These are phyloP conservation scores for Lithophane semibrunnea DNA, from an alignment of 2,888 invertebrate genomes.

Conservation along the genomic window DNA sequence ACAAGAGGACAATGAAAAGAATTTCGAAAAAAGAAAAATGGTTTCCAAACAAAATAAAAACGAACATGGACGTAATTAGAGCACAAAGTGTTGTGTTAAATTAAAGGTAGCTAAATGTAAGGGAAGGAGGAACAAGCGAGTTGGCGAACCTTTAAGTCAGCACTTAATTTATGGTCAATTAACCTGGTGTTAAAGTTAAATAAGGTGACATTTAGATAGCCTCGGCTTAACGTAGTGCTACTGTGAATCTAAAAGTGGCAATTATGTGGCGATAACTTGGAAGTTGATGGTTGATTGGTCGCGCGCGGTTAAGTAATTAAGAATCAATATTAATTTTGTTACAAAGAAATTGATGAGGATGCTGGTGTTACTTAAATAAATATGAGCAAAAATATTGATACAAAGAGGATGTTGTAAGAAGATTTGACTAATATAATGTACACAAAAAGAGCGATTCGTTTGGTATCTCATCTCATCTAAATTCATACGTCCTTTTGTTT, in stretches of 20 bases:
- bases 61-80: slow-evolving; percentile 80
- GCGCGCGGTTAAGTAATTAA: slow-evolving; percentile 36
- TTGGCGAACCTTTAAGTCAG: slow-evolving; percentile 84
- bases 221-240: slow-evolving; percentile 71
- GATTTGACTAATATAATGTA: neutral
- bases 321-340: slow-evolving; percentile 17
- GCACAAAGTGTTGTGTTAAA: slow-evolving; percentile 83
- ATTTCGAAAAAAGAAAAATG: slow-evolving; percentile 59
- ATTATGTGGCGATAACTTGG: slow-evolving; percentile 52
- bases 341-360: slow-evolving; percentile 6
- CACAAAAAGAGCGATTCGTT: neutral
- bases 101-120: slow-evolving; percentile 76
- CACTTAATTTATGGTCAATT: slow-evolving; percentile 89
- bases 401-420: neutral
- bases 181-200: slow-evolving; percentile 87
- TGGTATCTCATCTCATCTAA: neutral
- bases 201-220: slow-evolving; percentile 85
- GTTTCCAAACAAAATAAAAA: slow-evolving; percentile 59
- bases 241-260: slow-evolving; percentile 66
- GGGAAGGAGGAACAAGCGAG: slow-evolving; percentile 76
- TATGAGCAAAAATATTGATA: neutral
- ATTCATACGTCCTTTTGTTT: slow-evolving; percentile 6
- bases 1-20: slow-evolving; percentile 47
- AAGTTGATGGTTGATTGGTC: slow-evolving; percentile 41
- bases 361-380: slow-evolving; percentile 1